Conservation (phyloP, 1,140 invertebrate genomes). For the Penaeus vannamei region DNA sequence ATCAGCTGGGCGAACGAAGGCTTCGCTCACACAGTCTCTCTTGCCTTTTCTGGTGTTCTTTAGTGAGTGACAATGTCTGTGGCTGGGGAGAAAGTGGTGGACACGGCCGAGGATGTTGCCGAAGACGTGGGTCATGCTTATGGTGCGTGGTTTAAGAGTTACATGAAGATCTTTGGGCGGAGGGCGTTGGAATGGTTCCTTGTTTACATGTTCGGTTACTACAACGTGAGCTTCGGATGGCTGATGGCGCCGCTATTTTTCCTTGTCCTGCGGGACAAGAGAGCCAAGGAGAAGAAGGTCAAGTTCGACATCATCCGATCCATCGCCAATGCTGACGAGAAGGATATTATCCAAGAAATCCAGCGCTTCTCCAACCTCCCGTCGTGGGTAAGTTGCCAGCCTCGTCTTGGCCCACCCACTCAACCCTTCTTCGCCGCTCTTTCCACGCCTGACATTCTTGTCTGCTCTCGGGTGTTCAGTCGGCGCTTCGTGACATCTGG, state of each 20-base stretch:
- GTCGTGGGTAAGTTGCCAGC: slow-evolving; percentile 84
- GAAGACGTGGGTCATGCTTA: slow-evolving; percentile 61
- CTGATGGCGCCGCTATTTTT: slow-evolving; percentile 86
- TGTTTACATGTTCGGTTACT: slow-evolving; percentile 85
- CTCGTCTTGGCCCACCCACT: neutral
- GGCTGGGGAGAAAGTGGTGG: slow-evolving; percentile 26
- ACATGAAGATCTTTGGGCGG: slow-evolving; percentile 65
- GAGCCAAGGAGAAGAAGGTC: slow-evolving; percentile 82
- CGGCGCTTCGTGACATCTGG: too few relatives aligned
- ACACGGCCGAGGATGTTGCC: slow-evolving; percentile 53
- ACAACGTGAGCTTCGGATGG: slow-evolving; percentile 90
- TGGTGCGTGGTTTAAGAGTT: slow-evolving; percentile 59
- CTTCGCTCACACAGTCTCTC: too few relatives aligned
- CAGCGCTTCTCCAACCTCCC: slow-evolving; percentile 88
- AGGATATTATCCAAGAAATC: slow-evolving; percentile 83
- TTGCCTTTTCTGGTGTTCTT: too few relatives aligned
- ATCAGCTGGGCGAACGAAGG: too few relatives aligned
- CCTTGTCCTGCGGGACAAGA: slow-evolving; percentile 84
- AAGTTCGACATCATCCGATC: slow-evolving; percentile 85
- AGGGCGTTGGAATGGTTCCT: slow-evolving; percentile 63
- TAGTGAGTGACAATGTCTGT: too few relatives aligned
- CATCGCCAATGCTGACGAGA: slow-evolving; percentile 84
- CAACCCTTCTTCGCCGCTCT: too few relatives aligned
- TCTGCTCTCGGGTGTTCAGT: too few relatives aligned
- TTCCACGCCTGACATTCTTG: too few relatives aligned